Evolutionary conservation across 2,113 vertebrate genomes (phyloP), one percentile per base, ranked within the genome.

Genomic region (Lanius collurio): DNA sequence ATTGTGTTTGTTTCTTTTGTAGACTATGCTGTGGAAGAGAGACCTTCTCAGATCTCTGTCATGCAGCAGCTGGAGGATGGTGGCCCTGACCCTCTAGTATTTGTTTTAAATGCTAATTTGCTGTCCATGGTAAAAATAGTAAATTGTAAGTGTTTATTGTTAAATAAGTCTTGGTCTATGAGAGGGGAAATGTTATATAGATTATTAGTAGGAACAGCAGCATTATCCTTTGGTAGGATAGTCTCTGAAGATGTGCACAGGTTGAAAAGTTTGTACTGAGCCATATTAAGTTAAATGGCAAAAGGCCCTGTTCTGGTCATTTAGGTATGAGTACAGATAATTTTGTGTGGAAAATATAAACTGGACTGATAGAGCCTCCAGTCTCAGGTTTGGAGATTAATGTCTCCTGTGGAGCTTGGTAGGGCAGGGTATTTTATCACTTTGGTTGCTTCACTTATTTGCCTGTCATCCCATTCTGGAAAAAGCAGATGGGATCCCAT

Each of bases 111-210:
- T 80, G 99, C 99, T 64, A 99, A 99, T 98, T 98, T 99, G 93
- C 98, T 99, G 89, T 99, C 99, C 87, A 99, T 99, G 99, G 99
- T 99, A 97, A 99, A 99, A 98, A 99, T 99, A 65, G 99, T 99
- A 91, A 99, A 99, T 97, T 99, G 99, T 99, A 98, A 99, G 99
- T 99, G 93, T 64, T 94, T 80, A n/a, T 96, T 93, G 27, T 94
- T 92, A 89, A 94, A 64, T 91, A 65, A 83, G 12, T 53, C 62
- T 90, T 53, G 89, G 11, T 41, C 42, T 53, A 2, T 67, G 86
- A 89, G 28, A 9, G 42, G 31, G 60, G 71, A 23, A 75, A 75
- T 31, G 31, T 80, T 75, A 19, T 14, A 8, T 59, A 15, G 69
- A 7, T 79, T 68, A n/a, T 44, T 71, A 39, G 39, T 52, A 41